These are phyloP conservation scores for Cephus nigrinus DNA, from an alignment of 2,888 invertebrate species.

Conservation along the genomic window DNA sequence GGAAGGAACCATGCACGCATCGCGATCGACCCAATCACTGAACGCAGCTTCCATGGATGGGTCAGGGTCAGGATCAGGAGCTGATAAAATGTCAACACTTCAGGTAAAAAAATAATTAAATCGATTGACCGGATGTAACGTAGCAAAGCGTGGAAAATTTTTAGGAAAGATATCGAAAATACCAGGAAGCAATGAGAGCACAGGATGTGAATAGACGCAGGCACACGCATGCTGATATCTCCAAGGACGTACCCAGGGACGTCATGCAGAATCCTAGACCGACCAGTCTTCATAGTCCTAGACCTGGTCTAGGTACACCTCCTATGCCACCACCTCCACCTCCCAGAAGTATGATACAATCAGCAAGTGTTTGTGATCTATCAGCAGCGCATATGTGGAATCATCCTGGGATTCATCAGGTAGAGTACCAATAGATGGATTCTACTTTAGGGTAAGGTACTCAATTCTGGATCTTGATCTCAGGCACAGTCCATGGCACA, in stretches of 20 bases:
- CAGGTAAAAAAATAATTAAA: slow-evolving; percentile 43
- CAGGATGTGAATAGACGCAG: slow-evolving; percentile 67
- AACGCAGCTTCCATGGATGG: slow-evolving; percentile 34
- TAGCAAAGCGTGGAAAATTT: not conserved
- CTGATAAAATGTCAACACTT: slow-evolving; percentile 62
- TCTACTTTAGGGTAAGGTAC: not conserved
- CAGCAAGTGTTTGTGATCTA: slow-evolving; percentile 61
- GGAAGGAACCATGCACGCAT: slow-evolving; percentile 32
- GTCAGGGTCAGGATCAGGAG: slow-evolving; percentile 34
- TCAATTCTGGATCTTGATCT: slow-evolving; percentile 31
- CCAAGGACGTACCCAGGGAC: slow-evolving; percentile 33
- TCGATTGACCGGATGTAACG: not conserved
- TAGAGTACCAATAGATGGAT: slow-evolving; percentile 46
- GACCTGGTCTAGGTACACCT: slow-evolving; percentile 37
- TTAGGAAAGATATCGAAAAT: slow-evolving; percentile 60
- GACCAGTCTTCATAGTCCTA: slow-evolving; percentile 46
- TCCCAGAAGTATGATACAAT: slow-evolving; percentile 56
- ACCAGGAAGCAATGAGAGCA: slow-evolving; percentile 71
- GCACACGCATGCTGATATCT: slow-evolving; percentile 40
- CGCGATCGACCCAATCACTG: slow-evolving; percentile 46
- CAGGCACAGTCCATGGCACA: slow-evolving; percentile 81
- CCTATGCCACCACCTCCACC: slow-evolving; percentile 46
- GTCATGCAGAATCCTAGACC: slow-evolving; percentile 43
- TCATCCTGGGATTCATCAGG: slow-evolving; percentile 70
- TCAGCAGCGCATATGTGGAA: slow-evolving; percentile 55